Conservation (phyloP, 2,888 invertebrate species). For the Drosophila mayaguana region DNA sequence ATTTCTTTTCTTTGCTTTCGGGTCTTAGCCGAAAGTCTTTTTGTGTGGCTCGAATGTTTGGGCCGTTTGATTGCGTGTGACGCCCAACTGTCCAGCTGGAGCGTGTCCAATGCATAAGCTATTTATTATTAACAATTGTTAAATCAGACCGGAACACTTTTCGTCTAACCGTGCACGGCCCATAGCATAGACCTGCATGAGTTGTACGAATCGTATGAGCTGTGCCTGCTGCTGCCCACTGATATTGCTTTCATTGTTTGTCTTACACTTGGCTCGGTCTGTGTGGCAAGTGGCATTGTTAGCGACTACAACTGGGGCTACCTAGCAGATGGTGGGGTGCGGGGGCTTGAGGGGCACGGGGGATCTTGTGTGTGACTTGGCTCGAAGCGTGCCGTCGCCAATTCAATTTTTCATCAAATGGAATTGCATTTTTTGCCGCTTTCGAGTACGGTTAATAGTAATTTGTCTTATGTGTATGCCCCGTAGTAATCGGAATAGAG, state of each 20-base stretch:
- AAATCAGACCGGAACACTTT: conserved; percentile 84
- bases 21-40: conserved; percentile 35
- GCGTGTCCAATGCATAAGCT: conserved; percentile 76
- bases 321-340: background rate
- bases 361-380: conserved; percentile 21
- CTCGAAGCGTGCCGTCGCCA: conserved; percentile 73
- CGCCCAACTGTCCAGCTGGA: conserved; percentile 49
- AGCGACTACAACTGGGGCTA: conserved; percentile 34
- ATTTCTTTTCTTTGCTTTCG: conserved; percentile 26
- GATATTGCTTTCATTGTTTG: conserved; percentile 61
- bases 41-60: conserved; percentile 13
- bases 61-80: conserved; percentile 45
- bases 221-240: conserved; percentile 55
- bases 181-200: conserved; percentile 8
- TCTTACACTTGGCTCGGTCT: conserved; percentile 52
- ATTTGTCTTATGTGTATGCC: conserved; percentile 57
- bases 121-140: conserved; percentile 83
- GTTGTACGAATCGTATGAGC: conserved; percentile 30
- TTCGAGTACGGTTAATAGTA: conserved; percentile 72
- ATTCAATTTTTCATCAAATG: conserved; percentile 75
- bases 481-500: background rate
- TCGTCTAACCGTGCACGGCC: conserved; percentile 40
- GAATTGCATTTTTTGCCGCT: conserved; percentile 51
- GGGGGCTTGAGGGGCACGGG: no score
- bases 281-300: conserved; percentile 72